Conservation (phyloP, 2,113 vertebrate species). For the Phylloscopus whistleri region DNA sequence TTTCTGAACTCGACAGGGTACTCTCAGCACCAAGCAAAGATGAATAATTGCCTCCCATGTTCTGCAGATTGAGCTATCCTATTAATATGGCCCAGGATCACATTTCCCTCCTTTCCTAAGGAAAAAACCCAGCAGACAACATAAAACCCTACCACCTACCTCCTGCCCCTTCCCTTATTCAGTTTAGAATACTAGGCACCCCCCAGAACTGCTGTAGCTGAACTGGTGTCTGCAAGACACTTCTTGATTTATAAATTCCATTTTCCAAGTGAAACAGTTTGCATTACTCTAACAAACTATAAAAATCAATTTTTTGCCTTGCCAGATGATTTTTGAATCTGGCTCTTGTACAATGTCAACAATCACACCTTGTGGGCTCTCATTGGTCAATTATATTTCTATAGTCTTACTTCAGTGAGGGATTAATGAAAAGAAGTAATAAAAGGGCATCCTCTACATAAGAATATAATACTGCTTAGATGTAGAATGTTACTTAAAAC, state of each 20-base stretch:
- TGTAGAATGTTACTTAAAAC: not conserved
- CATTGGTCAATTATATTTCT: not conserved
- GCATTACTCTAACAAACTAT: not conserved
- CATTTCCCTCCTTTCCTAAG: not conserved
- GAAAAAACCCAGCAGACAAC: not conserved
- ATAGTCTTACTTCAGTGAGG: not conserved
- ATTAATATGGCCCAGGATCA: not conserved
- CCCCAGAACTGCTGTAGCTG: not conserved
- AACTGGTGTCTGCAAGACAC: not conserved
- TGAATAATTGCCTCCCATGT: not conserved
- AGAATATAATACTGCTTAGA: not conserved
- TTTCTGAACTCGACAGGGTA: not conserved
- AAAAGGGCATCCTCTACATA: not conserved
- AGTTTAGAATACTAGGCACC: not conserved
- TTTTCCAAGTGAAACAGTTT: not conserved
- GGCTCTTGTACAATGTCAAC: not conserved
- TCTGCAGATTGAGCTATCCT: not conserved
- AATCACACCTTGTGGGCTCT: not conserved
- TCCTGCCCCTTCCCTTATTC: not conserved
- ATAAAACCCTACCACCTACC: not conserved
- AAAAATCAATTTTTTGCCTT: not conserved
- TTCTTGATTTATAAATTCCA: not conserved
- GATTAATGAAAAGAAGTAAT: not conserved
- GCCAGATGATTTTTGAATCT: not conserved
- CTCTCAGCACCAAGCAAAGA: not conserved